Evolutionary conservation across 2,797 vertebrate species (phyloP), one percentile per base, ranked within the genome.

Genomic region (Danio jaintianensis): DNA sequence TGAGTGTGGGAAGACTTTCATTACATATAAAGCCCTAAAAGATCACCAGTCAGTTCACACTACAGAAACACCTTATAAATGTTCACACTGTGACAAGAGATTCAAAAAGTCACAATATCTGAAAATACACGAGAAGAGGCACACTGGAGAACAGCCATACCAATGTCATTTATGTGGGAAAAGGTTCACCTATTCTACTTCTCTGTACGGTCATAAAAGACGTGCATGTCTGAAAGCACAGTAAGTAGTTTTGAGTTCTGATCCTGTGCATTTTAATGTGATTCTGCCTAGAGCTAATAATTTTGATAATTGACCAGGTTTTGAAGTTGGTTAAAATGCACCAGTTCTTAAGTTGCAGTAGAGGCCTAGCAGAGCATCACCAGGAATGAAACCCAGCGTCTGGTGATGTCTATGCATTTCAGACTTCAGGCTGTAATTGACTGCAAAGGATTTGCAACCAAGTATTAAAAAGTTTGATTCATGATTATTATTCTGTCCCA

Each of bases 391-490:
- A n/a, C n/a, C n/a, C n/a, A n/a, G n/a, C n/a, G n/a, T n/a, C n/a
- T n/a, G n/a, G n/a, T n/a, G n/a, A n/a, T n/a, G n/a, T n/a, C n/a
- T 29, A 29, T 29, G 29, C 3, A 3, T 29, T 29, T 29, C 42
- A 50, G 29, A 15, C 40, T 63, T 82, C 20, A 59, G 48, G 13
- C 62, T 61, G 58, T 61, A 61, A 61, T 15, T 61, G 58, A 61
- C 58, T 38, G 58, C 22, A 61, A 61, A 61, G 29, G 58, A 61
- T 38, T 61, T 61, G 58, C 58, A 38, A 61, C 58, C 58, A 38
- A 61, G 22, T 61, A 61, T 61, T 61, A 16, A 58, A 58, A 61
- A 61, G 6, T 58, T n/a, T n/a, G n/a, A n/a, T n/a, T n/a, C n/a
- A n/a, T n/a, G n/a, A n/a, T n/a, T n/a, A n/a, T n/a, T n/a, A n/a